These are phyloP conservation scores for Clitarchus hookeri DNA, from an alignment of 2,888 invertebrate species.

Conservation along the genomic window DNA sequence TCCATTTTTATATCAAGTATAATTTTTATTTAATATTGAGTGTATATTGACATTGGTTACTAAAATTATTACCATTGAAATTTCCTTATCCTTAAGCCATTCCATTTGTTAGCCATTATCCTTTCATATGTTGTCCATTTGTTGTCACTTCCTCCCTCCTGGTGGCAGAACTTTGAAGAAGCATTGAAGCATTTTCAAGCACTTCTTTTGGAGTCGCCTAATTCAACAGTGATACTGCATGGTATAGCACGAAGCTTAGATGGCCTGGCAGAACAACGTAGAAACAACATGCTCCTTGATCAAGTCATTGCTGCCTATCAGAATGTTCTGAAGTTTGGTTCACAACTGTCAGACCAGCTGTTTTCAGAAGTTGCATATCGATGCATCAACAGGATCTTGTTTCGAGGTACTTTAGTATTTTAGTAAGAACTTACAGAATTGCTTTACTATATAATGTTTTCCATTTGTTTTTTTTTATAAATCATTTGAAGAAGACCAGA, in stretches of 20 bases:
- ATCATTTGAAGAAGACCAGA: too few relatives aligned
- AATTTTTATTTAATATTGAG: neutral
- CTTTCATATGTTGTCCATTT: neutral
- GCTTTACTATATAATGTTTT: too few relatives aligned
- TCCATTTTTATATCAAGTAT: neutral
- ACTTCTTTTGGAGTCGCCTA: conserved; percentile 61
- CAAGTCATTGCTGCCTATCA: conserved; percentile 70
- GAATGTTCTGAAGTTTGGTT: conserved; percentile 63
- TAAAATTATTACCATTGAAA: neutral
- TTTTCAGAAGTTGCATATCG: conserved; percentile 64
- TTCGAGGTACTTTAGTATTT: conserved; percentile 68
- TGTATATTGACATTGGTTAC: neutral
- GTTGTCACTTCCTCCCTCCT: conserved; percentile 15
- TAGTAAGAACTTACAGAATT: neutral
- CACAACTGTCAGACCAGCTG: conserved; percentile 61
- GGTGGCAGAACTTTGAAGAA: conserved; percentile 55
- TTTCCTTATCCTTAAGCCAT: neutral
- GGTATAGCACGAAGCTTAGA: conserved; percentile 69
- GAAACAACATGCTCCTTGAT: conserved; percentile 70
- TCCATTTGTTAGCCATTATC: neutral
- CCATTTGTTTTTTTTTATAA: too few relatives aligned
- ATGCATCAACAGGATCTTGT: conserved; percentile 75
- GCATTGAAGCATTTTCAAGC: conserved; percentile 62
- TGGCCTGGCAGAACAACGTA: conserved; percentile 64
- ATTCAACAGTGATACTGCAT: conserved; percentile 68